These are phyloP conservation scores for Leptinotarsa texana DNA, from an alignment of 1,140 invertebrate species.

Conservation along the genomic window DNA sequence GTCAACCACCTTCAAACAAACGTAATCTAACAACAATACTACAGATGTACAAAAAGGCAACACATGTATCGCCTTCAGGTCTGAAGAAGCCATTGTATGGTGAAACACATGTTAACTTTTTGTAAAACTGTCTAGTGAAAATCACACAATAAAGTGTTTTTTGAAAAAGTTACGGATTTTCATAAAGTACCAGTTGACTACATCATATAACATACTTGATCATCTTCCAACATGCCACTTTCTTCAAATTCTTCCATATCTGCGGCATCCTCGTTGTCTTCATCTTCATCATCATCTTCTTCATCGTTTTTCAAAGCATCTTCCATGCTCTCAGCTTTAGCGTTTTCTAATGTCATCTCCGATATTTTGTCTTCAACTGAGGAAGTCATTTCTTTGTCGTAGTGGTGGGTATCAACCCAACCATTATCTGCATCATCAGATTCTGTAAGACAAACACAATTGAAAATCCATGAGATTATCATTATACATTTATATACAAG, in stretches of 20 bases:
- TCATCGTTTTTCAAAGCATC: conserved; percentile 48
- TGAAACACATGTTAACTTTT: too few relatives aligned
- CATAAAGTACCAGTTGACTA: too few relatives aligned
- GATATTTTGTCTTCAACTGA: conserved; percentile 75
- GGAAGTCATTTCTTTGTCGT: conserved; percentile 61
- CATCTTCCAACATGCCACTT: conserved; percentile 89
- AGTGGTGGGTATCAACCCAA: conserved; percentile 99
- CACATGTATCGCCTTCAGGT: too few relatives aligned
- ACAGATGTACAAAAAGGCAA: too few relatives aligned
- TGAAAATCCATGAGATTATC: not conserved
- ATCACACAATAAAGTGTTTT: too few relatives aligned
- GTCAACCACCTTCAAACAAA: too few relatives aligned
- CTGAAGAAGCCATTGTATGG: too few relatives aligned
- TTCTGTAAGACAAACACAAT: conserved; percentile 57
- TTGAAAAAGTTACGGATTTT: too few relatives aligned
- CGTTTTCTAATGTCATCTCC: conserved; percentile 69
- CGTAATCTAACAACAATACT: too few relatives aligned
- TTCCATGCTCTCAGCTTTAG: conserved; percentile 53
- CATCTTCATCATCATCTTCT: conserved; percentile 66
- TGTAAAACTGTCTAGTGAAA: too few relatives aligned
- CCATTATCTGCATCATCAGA: conserved; percentile 89
- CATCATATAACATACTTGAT: conserved; percentile 65
- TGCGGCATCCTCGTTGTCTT: conserved; percentile 90
- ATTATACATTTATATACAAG: not conserved
- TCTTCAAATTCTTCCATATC: conserved; percentile 99